Conservation (phyloP, 2,888 invertebrate species). For the Noctua fimbriata region DNA sequence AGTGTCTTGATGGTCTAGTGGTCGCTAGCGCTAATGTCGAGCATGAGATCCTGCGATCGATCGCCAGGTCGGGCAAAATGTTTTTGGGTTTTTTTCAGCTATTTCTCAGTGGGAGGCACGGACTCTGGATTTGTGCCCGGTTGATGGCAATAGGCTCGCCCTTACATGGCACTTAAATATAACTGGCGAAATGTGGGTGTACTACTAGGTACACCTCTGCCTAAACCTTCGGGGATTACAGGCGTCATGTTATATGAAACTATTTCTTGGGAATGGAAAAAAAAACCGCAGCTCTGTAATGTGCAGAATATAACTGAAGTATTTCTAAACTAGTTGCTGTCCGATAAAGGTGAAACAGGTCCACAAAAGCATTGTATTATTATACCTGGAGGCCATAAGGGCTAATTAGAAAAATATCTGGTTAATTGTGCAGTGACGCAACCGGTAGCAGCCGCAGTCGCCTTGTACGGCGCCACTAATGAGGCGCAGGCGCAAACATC, state of each 20-base stretch:
- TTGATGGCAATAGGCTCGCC: background rate
- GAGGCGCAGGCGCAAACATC: constrained; percentile 54
- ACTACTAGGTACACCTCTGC: background rate
- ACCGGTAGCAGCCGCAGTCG: constrained; percentile 45
- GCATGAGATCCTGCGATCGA: background rate
- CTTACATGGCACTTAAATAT: background rate
- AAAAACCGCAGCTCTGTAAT: background rate
- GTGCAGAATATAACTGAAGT: background rate
- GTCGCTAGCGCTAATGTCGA: background rate
- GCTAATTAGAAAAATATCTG: constrained; percentile 64
- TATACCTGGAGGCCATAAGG: constrained; percentile 48
- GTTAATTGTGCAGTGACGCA: constrained; percentile 63
- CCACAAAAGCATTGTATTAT: constrained; percentile 41
- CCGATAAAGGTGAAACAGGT: constrained; percentile 24
- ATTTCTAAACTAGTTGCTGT: constrained; percentile 33
- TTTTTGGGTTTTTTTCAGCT: background rate
- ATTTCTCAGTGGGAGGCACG: background rate
- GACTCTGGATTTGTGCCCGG: background rate
- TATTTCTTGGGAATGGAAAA: background rate
- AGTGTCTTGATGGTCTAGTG: background rate
- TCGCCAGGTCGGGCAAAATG: too few relatives aligned
- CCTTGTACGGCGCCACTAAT: constrained; percentile 66
- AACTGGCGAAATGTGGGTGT: background rate
- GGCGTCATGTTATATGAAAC: background rate
- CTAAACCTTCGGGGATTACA: background rate